phyloP scores from a whole-genome alignment of 2,888 invertebrate species.

The Amblyjoppa fuscipennis region DNA sequence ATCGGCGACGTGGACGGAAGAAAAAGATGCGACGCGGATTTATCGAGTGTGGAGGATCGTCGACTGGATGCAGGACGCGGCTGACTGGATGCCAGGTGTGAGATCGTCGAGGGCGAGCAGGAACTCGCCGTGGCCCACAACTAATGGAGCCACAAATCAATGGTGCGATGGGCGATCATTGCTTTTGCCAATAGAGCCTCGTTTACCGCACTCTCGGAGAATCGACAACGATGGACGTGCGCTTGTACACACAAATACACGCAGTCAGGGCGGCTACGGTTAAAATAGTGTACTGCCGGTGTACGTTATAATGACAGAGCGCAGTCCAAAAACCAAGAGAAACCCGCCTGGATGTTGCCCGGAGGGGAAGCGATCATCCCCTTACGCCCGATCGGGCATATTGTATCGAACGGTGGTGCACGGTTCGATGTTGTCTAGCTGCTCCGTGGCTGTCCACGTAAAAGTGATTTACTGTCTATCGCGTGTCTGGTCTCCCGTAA shows the following conservation, averaged over 20 bases:
- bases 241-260: slow-evolving; percentile 40
- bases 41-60: slow-evolving; percentile 76
- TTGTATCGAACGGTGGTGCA: slow-evolving; percentile 69
- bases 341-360: slow-evolving; percentile 42
- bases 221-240: slow-evolving; percentile 59
- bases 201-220: slow-evolving; percentile 81
- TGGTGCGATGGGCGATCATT: slow-evolving; percentile 82
- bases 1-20: neutral
- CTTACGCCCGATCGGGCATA: slow-evolving; percentile 80
- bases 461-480: slow-evolving; percentile 71
- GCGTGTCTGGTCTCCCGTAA: slow-evolving; percentile 42
- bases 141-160: slow-evolving; percentile 85
- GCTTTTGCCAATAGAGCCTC: slow-evolving; percentile 81
- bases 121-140: slow-evolving; percentile 78
- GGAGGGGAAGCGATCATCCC: slow-evolving; percentile 78
- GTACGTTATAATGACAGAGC: slow-evolving; percentile 3
- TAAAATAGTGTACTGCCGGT: slow-evolving; percentile 37
- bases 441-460: slow-evolving; percentile 57
- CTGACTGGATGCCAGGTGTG: slow-evolving; percentile 76
- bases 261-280: slow-evolving; percentile 28
- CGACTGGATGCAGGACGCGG: slow-evolving; percentile 48
- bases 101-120: slow-evolving; percentile 63
- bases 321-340: slow-evolving; percentile 48
- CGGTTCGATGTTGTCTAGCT: slow-evolving; percentile 51
- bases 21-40: slow-evolving; percentile 79